A percentile compares a stretch with the other conserved stretches of the same genome.
Evolutionary conservation across 2,888 invertebrate species (phyloP).

Genomic region (Limenitis camilla): DNA sequence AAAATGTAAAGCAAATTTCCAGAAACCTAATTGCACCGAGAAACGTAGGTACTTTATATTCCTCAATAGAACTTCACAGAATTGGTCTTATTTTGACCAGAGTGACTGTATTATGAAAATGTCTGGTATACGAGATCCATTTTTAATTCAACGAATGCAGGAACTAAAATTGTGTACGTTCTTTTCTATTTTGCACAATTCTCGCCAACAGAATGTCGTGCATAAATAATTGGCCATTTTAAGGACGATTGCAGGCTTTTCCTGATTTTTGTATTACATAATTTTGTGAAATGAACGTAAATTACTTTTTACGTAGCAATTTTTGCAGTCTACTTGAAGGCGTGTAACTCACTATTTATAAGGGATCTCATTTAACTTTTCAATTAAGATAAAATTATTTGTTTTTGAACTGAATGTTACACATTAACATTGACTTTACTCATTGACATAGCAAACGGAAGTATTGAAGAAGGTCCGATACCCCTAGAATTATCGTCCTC

Average conservation of each 20-base stretch:
- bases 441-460: too few relatives aligned
- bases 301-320: not conserved
- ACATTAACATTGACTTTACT: too few relatives aligned
- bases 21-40: slow-evolving; percentile 19
- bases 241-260: slow-evolving; percentile 2
- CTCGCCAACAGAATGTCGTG: slow-evolving; percentile 7
- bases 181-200: slow-evolving; percentile 8
- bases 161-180: slow-evolving; percentile 5
- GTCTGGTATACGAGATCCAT: slow-evolving; percentile 8
- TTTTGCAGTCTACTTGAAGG: too few relatives aligned
- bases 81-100: slow-evolving; percentile 11
- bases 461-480: too few relatives aligned
- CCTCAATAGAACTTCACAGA: slow-evolving; percentile 8
- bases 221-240: slow-evolving; percentile 13
- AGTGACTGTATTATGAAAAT: slow-evolving; percentile 12
- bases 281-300: not conserved
- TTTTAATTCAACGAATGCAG: slow-evolving; percentile 14
- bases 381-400: too few relatives aligned
- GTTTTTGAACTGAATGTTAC: too few relatives aligned
- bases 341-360: too few relatives aligned
- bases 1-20: slow-evolving; percentile 15
- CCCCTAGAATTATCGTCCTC: too few relatives aligned
- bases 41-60: slow-evolving; percentile 13
- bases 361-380: too few relatives aligned
- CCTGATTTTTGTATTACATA: slow-evolving; percentile 1